Percentiles rank a stretch among this genome's conserved stretches.
phyloP scores from a whole-genome alignment of 37 sponge, comb jelly and placozoan species.

The Bolinopsis microptera region DNA sequence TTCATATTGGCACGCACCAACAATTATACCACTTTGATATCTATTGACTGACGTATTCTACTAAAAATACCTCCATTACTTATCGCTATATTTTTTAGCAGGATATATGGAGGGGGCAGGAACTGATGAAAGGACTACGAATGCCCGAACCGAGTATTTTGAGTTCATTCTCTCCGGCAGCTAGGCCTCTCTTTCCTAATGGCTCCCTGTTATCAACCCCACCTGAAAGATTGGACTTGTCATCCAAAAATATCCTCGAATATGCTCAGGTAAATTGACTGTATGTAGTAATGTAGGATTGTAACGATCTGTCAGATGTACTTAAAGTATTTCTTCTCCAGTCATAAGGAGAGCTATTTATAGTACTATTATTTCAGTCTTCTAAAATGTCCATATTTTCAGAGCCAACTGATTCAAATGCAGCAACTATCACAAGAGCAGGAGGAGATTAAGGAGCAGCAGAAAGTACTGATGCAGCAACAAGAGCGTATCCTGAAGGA shows the following conservation, averaged over 20 bases:
- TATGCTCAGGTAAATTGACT: constrained; percentile 3
- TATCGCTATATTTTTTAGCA: background rate
- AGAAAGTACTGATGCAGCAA: constrained; percentile 21
- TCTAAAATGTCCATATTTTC: too few relatives aligned
- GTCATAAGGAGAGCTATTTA: too few relatives aligned
- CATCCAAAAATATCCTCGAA: background rate
- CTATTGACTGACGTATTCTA: background rate
- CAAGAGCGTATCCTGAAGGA: constrained; percentile 34
- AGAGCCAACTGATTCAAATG: background rate
- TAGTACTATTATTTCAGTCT: too few relatives aligned
- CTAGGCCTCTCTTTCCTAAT: background rate
- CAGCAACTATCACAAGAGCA: constrained; percentile 40
- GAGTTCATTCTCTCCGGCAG: background rate
- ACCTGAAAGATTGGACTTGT: background rate
- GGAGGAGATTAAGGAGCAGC: constrained; percentile 25
- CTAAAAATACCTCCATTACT: background rate
- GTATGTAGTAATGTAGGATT: background rate
- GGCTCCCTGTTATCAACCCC: background rate
- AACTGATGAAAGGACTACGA: background rate
- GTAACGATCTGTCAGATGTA: too few relatives aligned
- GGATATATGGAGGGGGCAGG: constrained; percentile 8
- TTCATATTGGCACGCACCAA: background rate
- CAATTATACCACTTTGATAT: too few relatives aligned
- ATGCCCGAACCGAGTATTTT: background rate
- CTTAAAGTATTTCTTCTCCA: too few relatives aligned